A percentile compares a stretch with the other conserved stretches of the same genome.
Evolutionary conservation across 2,113 vertebrate species (phyloP).

Genomic region (Brachypteracias leptosomus): DNA sequence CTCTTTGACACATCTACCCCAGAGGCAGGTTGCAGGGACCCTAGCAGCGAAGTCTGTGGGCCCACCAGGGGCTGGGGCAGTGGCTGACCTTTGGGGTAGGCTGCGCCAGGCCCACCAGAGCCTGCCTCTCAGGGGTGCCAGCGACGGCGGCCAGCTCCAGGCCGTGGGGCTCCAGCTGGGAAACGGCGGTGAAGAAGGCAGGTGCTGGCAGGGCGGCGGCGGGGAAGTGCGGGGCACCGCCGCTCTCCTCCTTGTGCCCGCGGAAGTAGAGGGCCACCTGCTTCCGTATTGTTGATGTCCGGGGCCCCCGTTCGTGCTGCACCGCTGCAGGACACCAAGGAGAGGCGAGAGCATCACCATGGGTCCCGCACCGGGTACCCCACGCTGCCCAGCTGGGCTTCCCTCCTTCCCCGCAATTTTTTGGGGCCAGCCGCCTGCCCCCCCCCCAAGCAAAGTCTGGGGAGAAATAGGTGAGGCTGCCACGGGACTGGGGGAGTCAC

Average conservation of each 20-base stretch:
- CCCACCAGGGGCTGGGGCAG: fast-evolving
- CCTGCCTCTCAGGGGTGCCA: constrained; percentile 88
- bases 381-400: fast-evolving
- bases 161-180: constrained; percentile 92
- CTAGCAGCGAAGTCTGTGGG: neutral
- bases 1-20: neutral
- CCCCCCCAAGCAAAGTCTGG: neutral
- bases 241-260: constrained; percentile 95
- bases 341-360: neutral
- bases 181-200: constrained; percentile 94
- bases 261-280: constrained; percentile 98
- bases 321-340: constrained; percentile 80
- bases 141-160: constrained; percentile 89
- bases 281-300: constrained; percentile 97
- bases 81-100: constrained; percentile 93
- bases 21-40: neutral
- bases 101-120: constrained; percentile 92
- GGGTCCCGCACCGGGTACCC: fast-evolving
- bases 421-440: fast-evolving
- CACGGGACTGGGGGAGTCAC: neutral
- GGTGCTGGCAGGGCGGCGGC: constrained; percentile 86
- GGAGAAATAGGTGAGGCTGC: neutral
- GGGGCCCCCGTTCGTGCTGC: constrained; percentile 95
- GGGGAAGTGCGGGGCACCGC: constrained; percentile 86
- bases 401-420: neutral